phyloP scores from a whole-genome alignment of 2,113 vertebrate species.

The Cricetomys ansorgei region DNA sequence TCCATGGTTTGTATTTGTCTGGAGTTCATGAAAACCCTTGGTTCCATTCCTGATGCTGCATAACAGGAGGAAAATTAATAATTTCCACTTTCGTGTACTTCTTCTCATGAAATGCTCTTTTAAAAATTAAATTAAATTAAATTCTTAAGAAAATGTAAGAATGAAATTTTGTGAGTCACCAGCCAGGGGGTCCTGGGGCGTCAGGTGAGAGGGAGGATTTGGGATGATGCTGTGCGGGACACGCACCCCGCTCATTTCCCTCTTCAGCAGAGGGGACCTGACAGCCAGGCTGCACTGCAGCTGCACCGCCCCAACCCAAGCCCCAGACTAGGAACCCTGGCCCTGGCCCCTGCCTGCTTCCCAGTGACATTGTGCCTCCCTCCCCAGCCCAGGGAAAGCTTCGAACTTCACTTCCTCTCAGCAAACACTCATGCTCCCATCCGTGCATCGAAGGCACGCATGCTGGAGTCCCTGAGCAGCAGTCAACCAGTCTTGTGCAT shows the following conservation, averaged over 20 bases:
- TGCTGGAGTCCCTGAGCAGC: background rate
- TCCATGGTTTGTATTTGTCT: background rate
- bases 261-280: background rate
- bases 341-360: background rate
- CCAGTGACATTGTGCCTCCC: background rate
- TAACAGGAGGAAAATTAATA: background rate
- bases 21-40: background rate
- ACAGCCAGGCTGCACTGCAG: background rate
- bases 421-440: background rate
- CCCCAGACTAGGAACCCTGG: background rate
- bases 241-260: background rate
- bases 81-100: background rate
- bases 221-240: no score
- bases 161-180: background rate
- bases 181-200: background rate
- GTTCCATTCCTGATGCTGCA: background rate
- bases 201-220: rapidly evolving
- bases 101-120: background rate
- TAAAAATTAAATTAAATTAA: slow-evolving; percentile 47
- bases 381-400: background rate
- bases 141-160: background rate
- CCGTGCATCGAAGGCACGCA: background rate
- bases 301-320: background rate
- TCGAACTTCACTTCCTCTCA: background rate
- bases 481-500: no score